Percentiles rank a stretch among this genome's conserved stretches.
These are phyloP conservation scores for Carettochelys insculpta DNA, from an alignment of 2,113 vertebrate genomes.

Conservation along the genomic window DNA sequence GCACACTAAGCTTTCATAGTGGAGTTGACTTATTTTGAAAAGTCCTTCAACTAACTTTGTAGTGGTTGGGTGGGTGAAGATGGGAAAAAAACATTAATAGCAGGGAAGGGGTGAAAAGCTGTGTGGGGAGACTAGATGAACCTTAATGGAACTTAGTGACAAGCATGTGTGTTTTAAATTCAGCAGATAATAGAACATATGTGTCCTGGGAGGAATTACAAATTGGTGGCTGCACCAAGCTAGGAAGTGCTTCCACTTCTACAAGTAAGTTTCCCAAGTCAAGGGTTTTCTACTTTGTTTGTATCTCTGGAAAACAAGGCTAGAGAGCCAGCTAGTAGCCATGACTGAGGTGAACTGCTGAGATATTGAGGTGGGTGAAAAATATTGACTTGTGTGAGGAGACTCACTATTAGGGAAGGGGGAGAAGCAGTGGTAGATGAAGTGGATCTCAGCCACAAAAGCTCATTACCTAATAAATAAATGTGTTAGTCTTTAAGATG, in stretches of 20 bases:
- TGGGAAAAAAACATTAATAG: background rate
- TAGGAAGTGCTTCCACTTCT: background rate
- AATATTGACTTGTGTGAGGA: background rate
- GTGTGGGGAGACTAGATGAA: background rate
- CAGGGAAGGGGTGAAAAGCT: background rate
- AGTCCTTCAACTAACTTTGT: background rate
- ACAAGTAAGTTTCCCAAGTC: background rate
- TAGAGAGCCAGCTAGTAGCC: background rate
- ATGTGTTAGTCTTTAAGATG: no score
- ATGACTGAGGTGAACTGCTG: background rate
- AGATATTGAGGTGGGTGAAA: background rate
- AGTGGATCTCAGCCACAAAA: no score
- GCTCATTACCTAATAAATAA: no score
- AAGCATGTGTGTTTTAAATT: background rate
- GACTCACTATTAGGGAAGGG: background rate
- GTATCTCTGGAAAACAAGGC: background rate
- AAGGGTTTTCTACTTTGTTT: background rate
- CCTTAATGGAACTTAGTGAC: background rate
- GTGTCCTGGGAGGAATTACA: background rate
- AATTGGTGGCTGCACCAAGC: background rate
- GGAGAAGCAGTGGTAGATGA: background rate
- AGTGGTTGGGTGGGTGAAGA: background rate
- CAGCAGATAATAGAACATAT: background rate
- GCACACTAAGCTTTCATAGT: background rate
- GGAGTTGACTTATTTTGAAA: background rate